A percentile compares a stretch with the other conserved stretches of the same genome.
phyloP scores from a whole-genome alignment of 2,797 vertebrate genomes.

The Telmatherina bonti region DNA sequence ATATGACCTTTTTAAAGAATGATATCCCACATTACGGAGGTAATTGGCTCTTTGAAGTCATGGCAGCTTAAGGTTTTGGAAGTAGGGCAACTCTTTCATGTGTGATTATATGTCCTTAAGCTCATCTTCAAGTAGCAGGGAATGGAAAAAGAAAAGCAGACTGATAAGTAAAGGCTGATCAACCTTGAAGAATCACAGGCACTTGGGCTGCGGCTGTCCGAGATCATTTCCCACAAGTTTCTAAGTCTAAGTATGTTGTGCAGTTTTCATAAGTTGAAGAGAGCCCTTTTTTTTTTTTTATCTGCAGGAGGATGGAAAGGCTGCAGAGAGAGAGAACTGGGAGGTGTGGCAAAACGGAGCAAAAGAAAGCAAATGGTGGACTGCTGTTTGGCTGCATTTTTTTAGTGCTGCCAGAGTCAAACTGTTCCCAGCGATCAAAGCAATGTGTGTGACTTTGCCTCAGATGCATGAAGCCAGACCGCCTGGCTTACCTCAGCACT shows the following conservation, averaged over 20 bases:
- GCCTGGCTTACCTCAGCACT: conserved; percentile 77
- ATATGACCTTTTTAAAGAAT: conserved; percentile 49
- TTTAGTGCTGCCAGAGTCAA: conserved; percentile 44
- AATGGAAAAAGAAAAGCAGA: conserved; percentile 9
- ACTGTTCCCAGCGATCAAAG: conserved; percentile 54
- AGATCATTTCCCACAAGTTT: conserved; percentile 14
- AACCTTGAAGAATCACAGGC: conserved; percentile 52
- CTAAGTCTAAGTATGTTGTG: not conserved
- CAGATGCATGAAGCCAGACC: conserved; percentile 47
- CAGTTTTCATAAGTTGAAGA: conserved; percentile 5
- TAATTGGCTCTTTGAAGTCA: conserved; percentile 62
- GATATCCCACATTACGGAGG: conserved; percentile 34
- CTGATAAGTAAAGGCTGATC: conserved; percentile 25
- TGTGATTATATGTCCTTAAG: conserved; percentile 61
- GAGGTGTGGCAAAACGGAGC: conserved; percentile 11
- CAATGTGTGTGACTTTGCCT: conserved; percentile 53
- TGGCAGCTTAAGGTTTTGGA: conserved; percentile 54
- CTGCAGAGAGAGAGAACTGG: conserved; percentile 3
- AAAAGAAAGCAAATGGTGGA: conserved; percentile 25
- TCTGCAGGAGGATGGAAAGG: conserved; percentile 5
- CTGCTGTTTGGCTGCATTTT: conserved; percentile 3
- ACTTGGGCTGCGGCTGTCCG: conserved; percentile 49
- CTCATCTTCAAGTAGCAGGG: conserved; percentile 21
- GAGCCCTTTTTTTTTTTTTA: not conserved
- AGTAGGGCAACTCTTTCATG: conserved; percentile 67